phyloP scores from a whole-genome alignment of 2,888 invertebrate species.

The Kryphioiulus occultus region DNA sequence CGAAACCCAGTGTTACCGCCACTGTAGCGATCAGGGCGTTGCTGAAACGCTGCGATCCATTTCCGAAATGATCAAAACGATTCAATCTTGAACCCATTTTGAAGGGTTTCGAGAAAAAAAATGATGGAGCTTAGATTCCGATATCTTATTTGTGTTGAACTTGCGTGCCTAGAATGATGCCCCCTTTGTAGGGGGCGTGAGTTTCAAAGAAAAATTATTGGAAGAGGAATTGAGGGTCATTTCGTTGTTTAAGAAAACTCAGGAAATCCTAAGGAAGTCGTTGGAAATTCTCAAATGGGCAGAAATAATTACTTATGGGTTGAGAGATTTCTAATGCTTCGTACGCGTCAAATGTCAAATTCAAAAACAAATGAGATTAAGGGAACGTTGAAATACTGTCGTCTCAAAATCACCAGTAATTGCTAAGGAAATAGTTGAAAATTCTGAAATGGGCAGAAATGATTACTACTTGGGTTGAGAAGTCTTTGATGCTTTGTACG shows the following conservation, averaged over 20 bases:
- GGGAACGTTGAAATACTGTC: too few relatives aligned
- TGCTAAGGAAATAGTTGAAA: too few relatives aligned
- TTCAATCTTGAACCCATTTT: constrained; percentile 15
- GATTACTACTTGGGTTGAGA: too few relatives aligned
- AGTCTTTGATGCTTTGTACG: too few relatives aligned
- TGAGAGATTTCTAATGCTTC: too few relatives aligned
- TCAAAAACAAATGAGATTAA: too few relatives aligned
- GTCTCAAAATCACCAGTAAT: too few relatives aligned
- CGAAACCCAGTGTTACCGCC: not conserved
- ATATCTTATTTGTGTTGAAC: not conserved
- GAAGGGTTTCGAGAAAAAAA: not conserved
- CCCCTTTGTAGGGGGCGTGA: not conserved
- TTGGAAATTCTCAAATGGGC: not conserved
- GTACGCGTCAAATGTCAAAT: too few relatives aligned
- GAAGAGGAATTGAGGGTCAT: not conserved
- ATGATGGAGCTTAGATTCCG: not conserved
- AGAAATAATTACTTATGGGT: too few relatives aligned
- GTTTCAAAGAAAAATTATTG: not conserved
- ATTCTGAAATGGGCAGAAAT: too few relatives aligned
- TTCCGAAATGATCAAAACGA: not conserved
- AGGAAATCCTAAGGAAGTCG: not conserved
- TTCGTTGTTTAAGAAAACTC: not conserved
- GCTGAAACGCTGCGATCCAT: constrained; percentile 16
- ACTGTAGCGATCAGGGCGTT: constrained; percentile 2
- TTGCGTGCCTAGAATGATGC: not conserved